Evolutionary conservation across 2,113 vertebrate species (phyloP), one percentile per base, ranked within the genome.

Genomic region (Sturnus vulgaris): DNA sequence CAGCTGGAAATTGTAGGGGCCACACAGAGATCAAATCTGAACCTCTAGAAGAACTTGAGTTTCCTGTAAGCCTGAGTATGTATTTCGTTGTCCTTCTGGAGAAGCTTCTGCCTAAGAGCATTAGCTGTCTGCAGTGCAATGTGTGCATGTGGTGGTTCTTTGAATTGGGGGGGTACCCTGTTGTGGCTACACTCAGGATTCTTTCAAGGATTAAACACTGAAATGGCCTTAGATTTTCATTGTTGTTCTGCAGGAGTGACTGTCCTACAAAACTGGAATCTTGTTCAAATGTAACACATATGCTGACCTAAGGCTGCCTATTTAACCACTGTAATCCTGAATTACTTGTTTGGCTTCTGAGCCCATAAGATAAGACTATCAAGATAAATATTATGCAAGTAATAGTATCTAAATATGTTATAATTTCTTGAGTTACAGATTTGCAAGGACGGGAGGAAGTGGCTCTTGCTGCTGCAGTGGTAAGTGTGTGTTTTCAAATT

Each of bases 361-460:
- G 61, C 27, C 28, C 5, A 0, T 18, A 77, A 49, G 22, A 47
- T 52, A 75, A 83, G 50, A 92, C 64, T 44, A 11, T 53, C 46
- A 46, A 78, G 20, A 55, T 59, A 63, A 63, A 50, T 79, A 56
- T 46, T 61, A 76, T 42, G 31, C 40, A 87, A 82, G 28, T 65
- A 64, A 40, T 42, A 50, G 18, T 46, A 49, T 42, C 11, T 76
- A 79, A 84, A 50, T 30, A 88, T 70, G 7, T 39, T 64, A 31
- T 10, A 19, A 47, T 82, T 85, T 79, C 61, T 49, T 64, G 59
- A 63, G 5, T 94, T 79, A 35, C 90, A 97, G 97, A 76, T 89
- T 82, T 97, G 52, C 88, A 27, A 83, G 95, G 83, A 84, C 53
- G 49, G 20, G 93, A 97, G 49, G 96, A 97, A 89, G 59, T 76